These are phyloP conservation scores for Poicephalus gulielmi DNA, from an alignment of 2,113 vertebrate species.

Conservation along the genomic window DNA sequence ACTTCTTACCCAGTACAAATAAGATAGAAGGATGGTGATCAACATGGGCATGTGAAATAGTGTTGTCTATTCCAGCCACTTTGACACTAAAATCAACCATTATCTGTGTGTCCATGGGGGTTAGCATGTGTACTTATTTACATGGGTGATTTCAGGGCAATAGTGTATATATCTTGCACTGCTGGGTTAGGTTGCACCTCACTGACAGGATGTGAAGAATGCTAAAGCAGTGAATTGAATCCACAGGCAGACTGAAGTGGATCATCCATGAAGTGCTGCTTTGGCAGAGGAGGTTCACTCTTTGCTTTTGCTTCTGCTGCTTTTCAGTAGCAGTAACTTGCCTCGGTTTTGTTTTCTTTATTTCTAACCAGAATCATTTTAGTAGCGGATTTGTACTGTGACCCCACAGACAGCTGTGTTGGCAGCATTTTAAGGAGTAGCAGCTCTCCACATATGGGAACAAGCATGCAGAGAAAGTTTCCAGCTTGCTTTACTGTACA, in stretches of 20 bases:
- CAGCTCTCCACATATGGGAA: neutral
- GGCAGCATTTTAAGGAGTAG: neutral
- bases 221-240: neutral
- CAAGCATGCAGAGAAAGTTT: neutral
- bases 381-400: neutral
- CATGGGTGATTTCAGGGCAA: neutral
- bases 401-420: neutral
- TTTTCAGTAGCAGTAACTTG: neutral
- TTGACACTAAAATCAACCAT: neutral
- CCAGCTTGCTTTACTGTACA: neutral
- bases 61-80: neutral
- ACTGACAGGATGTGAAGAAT: neutral
- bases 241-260: neutral
- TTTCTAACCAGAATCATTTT: neutral
- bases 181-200: neutral
- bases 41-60: neutral
- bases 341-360: neutral
- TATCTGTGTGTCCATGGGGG: neutral
- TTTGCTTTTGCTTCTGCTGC: neutral
- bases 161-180: neutral
- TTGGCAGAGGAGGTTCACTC: neutral
- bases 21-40: constrained; percentile 36
- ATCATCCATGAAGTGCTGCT: neutral
- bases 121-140: neutral
- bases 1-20: neutral